Evolutionary conservation across 2,113 vertebrate species (phyloP), one percentile per base, ranked within the genome.

Genomic region (Emydocephalus ijimae): DNA sequence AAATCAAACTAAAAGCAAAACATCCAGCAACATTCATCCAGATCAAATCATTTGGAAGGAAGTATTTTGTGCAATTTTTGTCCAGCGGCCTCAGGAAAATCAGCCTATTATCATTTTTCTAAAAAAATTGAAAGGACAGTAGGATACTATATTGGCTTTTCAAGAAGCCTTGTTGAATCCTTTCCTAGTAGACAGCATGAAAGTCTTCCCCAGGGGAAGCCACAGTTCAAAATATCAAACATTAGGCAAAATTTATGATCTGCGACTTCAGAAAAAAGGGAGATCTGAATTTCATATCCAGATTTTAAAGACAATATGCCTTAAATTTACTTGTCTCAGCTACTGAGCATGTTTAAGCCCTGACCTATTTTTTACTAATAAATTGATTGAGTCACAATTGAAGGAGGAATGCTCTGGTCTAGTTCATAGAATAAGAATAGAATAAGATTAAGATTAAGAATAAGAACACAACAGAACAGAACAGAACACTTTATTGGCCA

Each of bases 371-470:
- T 88, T 4, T 93, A 23, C 45, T 92, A 93, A 50, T 89, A 93
- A 85, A 89, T 56, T 54, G 55, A 57, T 93, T 92, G 88, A 21
- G 29, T 96, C 95, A 64, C 95, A 95, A 55, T 87, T 94, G 94
- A 92, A 52, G 24, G 5, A 94, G 88, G 95, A 96, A 95, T 96
- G 95, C 93, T 93, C 0, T 93, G 93, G 88, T 93, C 1, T 93
- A 94, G 88, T 95, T 91, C 93, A 89, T 14, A 95, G 48, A 50
- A 50, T 50, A 50, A 8, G 1, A 48, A 8, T 1, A 48, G 48
- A 48, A 48, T 8, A 48, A 48, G 45, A 45, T 5, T 45, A 5
- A 48, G 48, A 48, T 8, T 8, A 48, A 48, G 45, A 45, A 45
- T 45, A 5, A 45, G 45, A 50, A 9, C 48, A 50, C 1, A 50